Percentiles rank a stretch among this genome's conserved stretches.
Evolutionary conservation across 2,113 vertebrate genomes (phyloP).

Genomic region (Heloderma charlesbogerti): DNA sequence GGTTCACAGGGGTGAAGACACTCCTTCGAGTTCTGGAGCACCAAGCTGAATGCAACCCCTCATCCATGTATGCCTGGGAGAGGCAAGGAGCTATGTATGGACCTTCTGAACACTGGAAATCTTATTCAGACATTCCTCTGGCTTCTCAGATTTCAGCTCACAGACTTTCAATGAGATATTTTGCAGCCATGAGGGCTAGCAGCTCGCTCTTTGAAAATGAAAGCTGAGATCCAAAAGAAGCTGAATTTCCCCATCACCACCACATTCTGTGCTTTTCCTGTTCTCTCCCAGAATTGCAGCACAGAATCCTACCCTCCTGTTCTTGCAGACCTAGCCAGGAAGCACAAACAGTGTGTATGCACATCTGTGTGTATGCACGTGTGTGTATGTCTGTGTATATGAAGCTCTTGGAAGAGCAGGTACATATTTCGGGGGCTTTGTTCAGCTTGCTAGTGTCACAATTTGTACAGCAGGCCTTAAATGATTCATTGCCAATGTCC

Average conservation of each 20-base stretch:
- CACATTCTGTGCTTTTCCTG: neutral
- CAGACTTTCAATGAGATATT: neutral
- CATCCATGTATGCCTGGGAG: neutral
- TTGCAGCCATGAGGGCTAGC: neutral
- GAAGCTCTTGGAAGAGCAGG: neutral
- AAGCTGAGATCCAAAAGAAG: neutral
- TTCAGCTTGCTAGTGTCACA: too few species aligned
- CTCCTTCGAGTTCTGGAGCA: neutral
- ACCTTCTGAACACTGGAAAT: too few species aligned
- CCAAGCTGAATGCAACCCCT: neutral
- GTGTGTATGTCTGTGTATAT: too few species aligned
- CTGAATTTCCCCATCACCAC: neutral
- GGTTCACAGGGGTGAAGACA: too few species aligned
- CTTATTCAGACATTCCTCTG: neutral
- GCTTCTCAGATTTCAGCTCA: neutral
- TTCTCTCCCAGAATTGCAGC: neutral
- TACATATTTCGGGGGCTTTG: too few species aligned
- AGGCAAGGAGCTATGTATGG: too few species aligned
- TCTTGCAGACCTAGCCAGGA: neutral
- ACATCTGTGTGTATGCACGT: too few species aligned
- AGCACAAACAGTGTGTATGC: neutral
- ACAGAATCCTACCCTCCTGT: neutral
- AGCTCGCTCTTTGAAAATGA: neutral
- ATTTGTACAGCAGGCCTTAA: too few species aligned
- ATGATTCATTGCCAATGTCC: too few species aligned